phyloP scores from a whole-genome alignment of 2,113 vertebrate species.

The Lepidothrix coronata region DNA sequence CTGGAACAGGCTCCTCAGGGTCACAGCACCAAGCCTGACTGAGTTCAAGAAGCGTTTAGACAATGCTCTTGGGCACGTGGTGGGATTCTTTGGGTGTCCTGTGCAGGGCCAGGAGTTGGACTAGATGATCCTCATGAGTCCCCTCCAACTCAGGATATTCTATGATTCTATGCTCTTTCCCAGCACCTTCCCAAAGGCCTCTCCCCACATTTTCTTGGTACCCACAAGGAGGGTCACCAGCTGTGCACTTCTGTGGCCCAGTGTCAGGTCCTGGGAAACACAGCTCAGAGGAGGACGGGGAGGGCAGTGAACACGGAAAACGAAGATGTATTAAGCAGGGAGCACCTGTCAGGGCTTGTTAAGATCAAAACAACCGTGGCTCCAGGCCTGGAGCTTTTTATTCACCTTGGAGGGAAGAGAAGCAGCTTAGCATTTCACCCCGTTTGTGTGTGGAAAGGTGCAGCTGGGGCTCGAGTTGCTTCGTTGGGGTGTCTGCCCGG shows the following conservation, averaged over 20 bases:
- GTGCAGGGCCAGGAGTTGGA: not conserved
- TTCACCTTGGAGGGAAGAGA: not conserved
- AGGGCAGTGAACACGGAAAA: not conserved
- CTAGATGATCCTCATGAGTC: not conserved
- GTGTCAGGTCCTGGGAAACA: not conserved
- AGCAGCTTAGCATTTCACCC: not conserved
- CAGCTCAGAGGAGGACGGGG: rapidly evolving
- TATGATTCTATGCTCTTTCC: not conserved
- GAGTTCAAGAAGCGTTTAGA: not conserved
- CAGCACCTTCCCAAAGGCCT: not conserved
- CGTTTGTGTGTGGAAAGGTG: rapidly evolving
- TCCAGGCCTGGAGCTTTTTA: not conserved
- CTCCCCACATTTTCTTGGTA: not conserved
- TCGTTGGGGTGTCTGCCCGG: not conserved
- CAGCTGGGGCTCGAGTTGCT: not conserved
- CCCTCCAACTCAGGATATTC: not conserved
- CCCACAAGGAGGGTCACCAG: not conserved
- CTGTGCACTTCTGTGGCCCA: rapidly evolving
- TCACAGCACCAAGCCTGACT: not conserved
- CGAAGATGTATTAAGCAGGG: rapidly evolving
- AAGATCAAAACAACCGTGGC: not conserved
- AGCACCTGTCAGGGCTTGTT: not conserved
- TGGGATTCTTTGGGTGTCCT: not conserved
- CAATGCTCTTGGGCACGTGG: not conserved
- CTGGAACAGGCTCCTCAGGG: not conserved